Evolutionary conservation across 2,113 vertebrate genomes (phyloP), one percentile per base, ranked within the genome.

Genomic region (Onychorhynchus coronatus): DNA sequence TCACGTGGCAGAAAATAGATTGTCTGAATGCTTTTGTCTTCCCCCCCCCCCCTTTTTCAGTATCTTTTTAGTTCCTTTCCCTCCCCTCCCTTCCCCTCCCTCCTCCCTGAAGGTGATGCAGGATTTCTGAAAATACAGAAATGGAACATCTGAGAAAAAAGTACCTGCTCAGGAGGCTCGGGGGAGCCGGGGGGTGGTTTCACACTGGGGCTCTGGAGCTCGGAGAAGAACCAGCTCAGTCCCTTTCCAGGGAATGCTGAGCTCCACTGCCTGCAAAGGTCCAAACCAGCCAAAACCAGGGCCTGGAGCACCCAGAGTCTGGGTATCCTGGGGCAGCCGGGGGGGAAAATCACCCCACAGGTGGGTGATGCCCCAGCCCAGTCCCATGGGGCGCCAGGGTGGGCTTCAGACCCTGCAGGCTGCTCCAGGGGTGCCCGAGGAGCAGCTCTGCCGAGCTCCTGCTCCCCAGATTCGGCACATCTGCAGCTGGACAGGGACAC

Each of bases 1-100:
- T 98, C 98, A 98, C 97, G 97, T 97, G 95, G 98, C 98, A 98
- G 98, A 98, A 98, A 98, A 98, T 97, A 98, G 98, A 98, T 98
- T 98, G 98, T 98, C 98, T 98, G 97, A 98, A 98, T 97, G 97
- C 85, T 93, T 97, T 96, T 41, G 19, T 28, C 14, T n/a, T 74
- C 22, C 8, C 33, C 25, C 11, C 27, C 27, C 8, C 12, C 4
- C 21, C 18, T 61, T 66, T 75, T 68, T 22, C 14, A 31, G 67
- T 97, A 96, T 46, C 46, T 68, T 95, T 92, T 90, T 67, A 77
- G 85, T 97, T 97, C 84, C 53, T 77, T 83, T 58, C 28, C 28
- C 63, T 44, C 30, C 24, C 16, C 30, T 61, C 47, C 33, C 70
- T 8, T 61, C n/a, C 30, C 49, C n/a, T 72, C 58, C 33, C 65